Evolutionary conservation across 2,113 vertebrate genomes (phyloP).

Genomic region (Oreocharis arfaki): DNA sequence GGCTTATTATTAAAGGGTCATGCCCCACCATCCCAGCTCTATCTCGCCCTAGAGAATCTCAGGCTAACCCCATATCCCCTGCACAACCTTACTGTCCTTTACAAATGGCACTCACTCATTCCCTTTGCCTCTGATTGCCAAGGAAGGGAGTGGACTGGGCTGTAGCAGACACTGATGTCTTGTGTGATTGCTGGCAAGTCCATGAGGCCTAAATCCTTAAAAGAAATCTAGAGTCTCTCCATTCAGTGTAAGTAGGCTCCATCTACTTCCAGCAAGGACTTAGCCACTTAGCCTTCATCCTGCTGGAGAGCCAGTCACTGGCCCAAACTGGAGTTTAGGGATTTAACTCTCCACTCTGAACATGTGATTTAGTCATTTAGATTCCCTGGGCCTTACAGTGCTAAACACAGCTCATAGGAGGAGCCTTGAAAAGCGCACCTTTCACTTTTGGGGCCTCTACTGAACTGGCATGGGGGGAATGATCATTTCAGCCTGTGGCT

Average conservation of each 20-base stretch:
- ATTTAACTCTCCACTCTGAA: background rate
- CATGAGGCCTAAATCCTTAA: background rate
- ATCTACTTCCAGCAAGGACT: background rate
- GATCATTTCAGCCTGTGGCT: background rate
- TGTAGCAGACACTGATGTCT: background rate
- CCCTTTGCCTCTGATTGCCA: background rate
- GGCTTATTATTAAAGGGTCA: background rate
- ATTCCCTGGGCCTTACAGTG: background rate
- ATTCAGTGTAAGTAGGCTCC: background rate
- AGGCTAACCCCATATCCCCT: background rate
- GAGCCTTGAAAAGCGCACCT: background rate
- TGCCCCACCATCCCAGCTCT: background rate
- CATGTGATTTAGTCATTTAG: background rate
- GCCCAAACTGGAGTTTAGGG: background rate
- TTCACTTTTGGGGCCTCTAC: background rate
- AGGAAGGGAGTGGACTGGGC: background rate
- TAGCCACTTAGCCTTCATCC: background rate
- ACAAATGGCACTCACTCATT: background rate
- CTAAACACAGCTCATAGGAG: background rate
- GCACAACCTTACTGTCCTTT: background rate
- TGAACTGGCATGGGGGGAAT: background rate
- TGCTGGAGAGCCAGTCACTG: too few relatives aligned
- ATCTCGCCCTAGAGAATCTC: background rate
- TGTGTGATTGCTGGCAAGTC: background rate
- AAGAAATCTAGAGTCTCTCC: background rate